Evolutionary conservation across 2,113 vertebrate genomes (phyloP).

Genomic region (Vireo altiloquus): DNA sequence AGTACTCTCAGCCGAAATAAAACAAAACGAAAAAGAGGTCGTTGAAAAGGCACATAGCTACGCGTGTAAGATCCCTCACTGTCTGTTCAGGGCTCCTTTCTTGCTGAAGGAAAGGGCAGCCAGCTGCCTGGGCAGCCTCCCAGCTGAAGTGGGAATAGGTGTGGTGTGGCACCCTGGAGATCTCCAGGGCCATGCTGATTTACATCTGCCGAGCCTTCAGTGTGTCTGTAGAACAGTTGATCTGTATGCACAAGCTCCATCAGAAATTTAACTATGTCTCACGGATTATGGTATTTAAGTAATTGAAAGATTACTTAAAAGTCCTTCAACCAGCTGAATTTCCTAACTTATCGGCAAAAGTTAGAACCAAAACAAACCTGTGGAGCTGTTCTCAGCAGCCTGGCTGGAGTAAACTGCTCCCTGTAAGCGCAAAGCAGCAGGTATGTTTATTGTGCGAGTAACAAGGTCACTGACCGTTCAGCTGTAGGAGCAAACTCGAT

Average conservation of each 20-base stretch:
- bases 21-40: background rate
- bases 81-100: background rate
- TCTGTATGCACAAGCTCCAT: too few species aligned
- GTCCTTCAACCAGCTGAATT: background rate
- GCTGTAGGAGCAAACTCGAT: conserved; percentile 72
- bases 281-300: background rate
- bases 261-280: background rate
- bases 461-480: conserved; percentile 75
- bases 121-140: background rate
- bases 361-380: background rate
- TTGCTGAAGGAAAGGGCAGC: background rate
- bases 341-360: background rate
- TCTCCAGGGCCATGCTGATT: background rate
- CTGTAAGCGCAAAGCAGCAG: conserved; percentile 18
- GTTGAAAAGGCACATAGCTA: background rate
- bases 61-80: background rate
- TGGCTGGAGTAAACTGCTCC: background rate
- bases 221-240: rapidly evolving
- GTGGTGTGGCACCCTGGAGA: background rate
- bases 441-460: conserved; percentile 65
- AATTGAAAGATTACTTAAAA: background rate
- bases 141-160: background rate
- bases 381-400: background rate
- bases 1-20: background rate
- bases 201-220: background rate